Base-by-base conservation (phyloP, 2,888 invertebrate species). In the Himalopsyche japonica region DNA sequence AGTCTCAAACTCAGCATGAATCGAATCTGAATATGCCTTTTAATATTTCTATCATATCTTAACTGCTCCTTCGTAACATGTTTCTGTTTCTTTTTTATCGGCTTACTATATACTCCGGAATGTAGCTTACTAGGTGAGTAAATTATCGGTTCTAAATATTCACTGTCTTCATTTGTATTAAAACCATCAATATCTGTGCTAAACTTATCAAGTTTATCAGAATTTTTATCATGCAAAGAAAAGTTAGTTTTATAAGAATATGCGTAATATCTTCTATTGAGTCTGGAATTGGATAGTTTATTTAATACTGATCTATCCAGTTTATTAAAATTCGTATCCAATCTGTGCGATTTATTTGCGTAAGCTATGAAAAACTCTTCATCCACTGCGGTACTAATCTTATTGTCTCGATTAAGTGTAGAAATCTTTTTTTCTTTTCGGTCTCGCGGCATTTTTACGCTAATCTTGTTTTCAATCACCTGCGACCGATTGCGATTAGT, bases 1-100 rank as follows among this genome's bases (percentile, higher is more conserved):
- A 95, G 92, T 85, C 95, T 91, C 86, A 95, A 90, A 15, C 95
- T 94, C 88, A 95, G 90, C 93, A 95, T 94, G 79, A 95, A 93
- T 20, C 95, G 91, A 27, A 95, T 93, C 83, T 94, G 91, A 32
- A 95, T 93, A 88, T 95, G 94, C 32, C 94, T 90, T 81, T 94
- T 94, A 1, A 94, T 93, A 88, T 93, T 93, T 86, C 93, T 92
- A 87, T 94, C 94, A 83, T 93, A 93, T 30, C 92, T 90, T 82
- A 92, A 82, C 86, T 92, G 92, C 86, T 93, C 92, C 87, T 93
- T 93, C 76, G 92, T 82, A 15, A 70, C 27, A 30, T 30, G 20
- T 70, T 70, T 70, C 1, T 70, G 30, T 70, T 30, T 70, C 70
- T 70, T 70, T 70, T 70, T 70, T 3, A 49, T 49, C 10, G 80